Evolutionary conservation across 2,113 vertebrate species (phyloP), one percentile per base, ranked within the genome.

Genomic region (Calyptomena viridis): DNA sequence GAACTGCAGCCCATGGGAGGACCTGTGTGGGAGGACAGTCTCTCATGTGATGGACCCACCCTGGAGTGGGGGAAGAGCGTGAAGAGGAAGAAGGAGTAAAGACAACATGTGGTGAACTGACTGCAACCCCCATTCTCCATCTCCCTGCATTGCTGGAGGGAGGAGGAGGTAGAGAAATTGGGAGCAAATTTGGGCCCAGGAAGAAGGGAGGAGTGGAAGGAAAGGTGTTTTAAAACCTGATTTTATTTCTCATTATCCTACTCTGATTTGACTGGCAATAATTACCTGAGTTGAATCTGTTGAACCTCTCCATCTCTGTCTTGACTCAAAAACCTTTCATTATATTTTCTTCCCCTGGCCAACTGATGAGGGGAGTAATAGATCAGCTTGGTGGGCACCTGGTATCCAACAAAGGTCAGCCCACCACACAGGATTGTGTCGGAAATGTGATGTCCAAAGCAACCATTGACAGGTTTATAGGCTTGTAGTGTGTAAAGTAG

Each of bases 251-350:
- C 39, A 22, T 67, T 31, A 31, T 63, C 37, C 30, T 64, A 8
- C n/a, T 53, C 31, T 31, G 14, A 64, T 75, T 75, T 94, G 7
- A 59, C 27, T 59, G 7, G 10, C 35, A 78, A n/a, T n/a, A 39
- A 64, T 59, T 75, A 56, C 27, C 33, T 9, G n/a, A 49, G 30
- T 3, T 14, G 39, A 52, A 25, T 35, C 47, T 74, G 19, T 58
- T n/a, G n/a, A n/a, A 69, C 53, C 49, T 84, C 23, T 53, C 39
- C 11, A 9, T 49, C 27, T 21, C 64, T 64, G n/a, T 80, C 31
- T 49, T 0, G 0, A 80, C 49, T 22, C 27, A 31, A 3, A 23
- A 69, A 18, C 11, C 10, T 64, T 66, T 64, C 8, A 28, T 64
- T 56, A 9, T 31, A 35, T 39, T 60, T 91, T 75, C 46, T 64